A percentile compares a stretch with the other conserved stretches of the same genome.
Conservation (phyloP, 64 coral and sea anemone genomes). For the Stylophora pistillata region DNA sequence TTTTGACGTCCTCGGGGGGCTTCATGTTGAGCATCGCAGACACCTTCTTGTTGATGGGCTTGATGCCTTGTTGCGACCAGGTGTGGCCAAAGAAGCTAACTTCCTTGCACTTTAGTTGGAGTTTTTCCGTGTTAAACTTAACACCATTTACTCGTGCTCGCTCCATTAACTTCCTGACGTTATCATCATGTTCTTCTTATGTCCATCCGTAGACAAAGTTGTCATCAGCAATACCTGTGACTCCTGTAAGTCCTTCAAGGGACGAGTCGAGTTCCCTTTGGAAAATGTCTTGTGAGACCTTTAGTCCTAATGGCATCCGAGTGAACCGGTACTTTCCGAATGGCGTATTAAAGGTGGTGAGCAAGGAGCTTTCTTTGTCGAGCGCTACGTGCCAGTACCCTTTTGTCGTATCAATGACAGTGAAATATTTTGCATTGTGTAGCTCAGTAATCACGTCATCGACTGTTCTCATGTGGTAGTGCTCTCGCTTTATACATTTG, state of each 20-base stretch:
- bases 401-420: constrained; percentile 36
- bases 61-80: constrained; percentile 49
- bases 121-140: constrained; percentile 35
- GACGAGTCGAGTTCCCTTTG: too few species aligned
- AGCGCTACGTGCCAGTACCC: constrained; percentile 68
- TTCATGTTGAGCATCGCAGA: constrained; percentile 40
- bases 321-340: constrained; percentile 33
- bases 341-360: constrained; percentile 30
- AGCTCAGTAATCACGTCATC: constrained; percentile 43
- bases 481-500: too few species aligned
- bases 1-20: constrained; percentile 31
- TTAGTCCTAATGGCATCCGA: constrained; percentile 55
- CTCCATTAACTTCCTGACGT: constrained; percentile 11
- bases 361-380: constrained; percentile 47
- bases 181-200: constrained; percentile 27
- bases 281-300: too few species aligned
- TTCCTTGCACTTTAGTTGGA: constrained; percentile 36
- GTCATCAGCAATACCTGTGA: constrained; percentile 54
- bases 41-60: constrained; percentile 50
- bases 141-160: constrained; percentile 10
- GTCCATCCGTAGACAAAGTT: constrained; percentile 32
- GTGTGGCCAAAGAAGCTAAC: constrained; percentile 43
- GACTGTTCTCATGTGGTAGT: constrained; percentile 42
- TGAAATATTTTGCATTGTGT: constrained; percentile 41
- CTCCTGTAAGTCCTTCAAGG: constrained; percentile 8